Base-by-base conservation (phyloP, 2,113 vertebrate genomes). In the Cepphus grylle region DNA sequence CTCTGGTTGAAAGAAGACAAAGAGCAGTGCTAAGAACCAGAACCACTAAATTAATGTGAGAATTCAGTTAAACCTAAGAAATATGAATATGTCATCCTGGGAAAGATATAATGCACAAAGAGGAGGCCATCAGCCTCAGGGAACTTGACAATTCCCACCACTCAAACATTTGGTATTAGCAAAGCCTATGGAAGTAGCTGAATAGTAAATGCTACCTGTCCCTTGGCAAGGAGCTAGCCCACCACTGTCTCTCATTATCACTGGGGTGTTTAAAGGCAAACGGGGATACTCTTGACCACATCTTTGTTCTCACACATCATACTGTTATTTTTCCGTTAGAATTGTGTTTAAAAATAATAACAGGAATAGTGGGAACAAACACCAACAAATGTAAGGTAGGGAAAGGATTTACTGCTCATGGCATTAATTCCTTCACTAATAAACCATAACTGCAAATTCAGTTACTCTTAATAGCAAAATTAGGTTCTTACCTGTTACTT, bases 401-500 rank as follows among this genome's bases (percentile, higher is more conserved):
- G 63, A 87, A 87, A 86, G 59, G 70, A 80, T 80, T 93, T 93
- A 77, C 71, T 83, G 66, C 81, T 93, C 1, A 0, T 92, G 81
- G 69, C 65, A 90, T 38, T 62, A 85, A 90, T 88, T 95, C 55
- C 63, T 80, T 79, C 93, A 70, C 63, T 94, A 93, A 90, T 92
- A 97, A 93, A 86, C 72, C 65, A 47, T 77, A 90, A 88, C 83
- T 97, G 73, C 81, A 93, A 94, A 66, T 94, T 95, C 95, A 92
- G 85, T 96, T 95, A 67, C 76, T 90, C 81, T 91, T 95, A 95
- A 91, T 71, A 96, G 50, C 74, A 96, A 78, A 96, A 95, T 86
- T 84, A 93, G 63, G 62, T 81, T 94, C 78, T 90, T 95, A 95
- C 95, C 95, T 97, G 95, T 94, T 97, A 84, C 90, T 98, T 94